Base-by-base conservation (phyloP, 1,140 invertebrate genomes). In the Phthorimaea operculella region DNA sequence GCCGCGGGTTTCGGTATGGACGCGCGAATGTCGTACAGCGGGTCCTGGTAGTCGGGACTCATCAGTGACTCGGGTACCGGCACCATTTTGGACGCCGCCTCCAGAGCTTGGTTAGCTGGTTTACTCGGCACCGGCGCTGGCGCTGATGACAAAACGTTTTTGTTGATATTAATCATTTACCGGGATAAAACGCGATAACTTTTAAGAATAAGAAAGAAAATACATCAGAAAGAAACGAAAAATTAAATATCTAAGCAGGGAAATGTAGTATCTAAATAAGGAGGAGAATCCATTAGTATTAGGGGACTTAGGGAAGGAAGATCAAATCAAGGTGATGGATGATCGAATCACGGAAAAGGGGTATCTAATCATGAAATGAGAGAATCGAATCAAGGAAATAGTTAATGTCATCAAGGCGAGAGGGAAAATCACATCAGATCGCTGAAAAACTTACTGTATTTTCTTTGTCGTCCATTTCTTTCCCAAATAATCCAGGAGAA, bases 31-130 rank as follows among this genome's bases (percentile, higher is more conserved):
- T 85, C 82, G 54, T 78, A 85, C 1, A 85, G 82, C 4, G 82
- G 82, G 54, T 85, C 82, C 47, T 85, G 85, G 70, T 93, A 93
- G 76, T 94, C 92, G 2, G 93, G 93, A 77, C 92, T 94, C 90
- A 94, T 94, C 0, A 94, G 80, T 0, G 92, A 93, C 71, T 96
- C 94, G 8, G 93, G 93, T 34, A 95, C 93, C 3, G 93, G 94
- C 1, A 96, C 91, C 83, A 95, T 90, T 80, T 94, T 94, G 0
- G 92, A 93, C 42, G 93, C 91, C 39, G 93, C 92, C 71, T 92
- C 91, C 51, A 95, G 71, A 2, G 92, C 92, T 66, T 90, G 91
- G 64, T 88, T 88, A 5, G 86, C 70, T 51, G 70, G 68, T 60
- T 84, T 86, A n/a, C 70, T 55, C 58, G 58, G 52, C 50, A 51